Percentiles rank a stretch among this genome's conserved stretches.
phyloP scores from a whole-genome alignment of 2,888 invertebrate genomes.

The Nomada flava region DNA sequence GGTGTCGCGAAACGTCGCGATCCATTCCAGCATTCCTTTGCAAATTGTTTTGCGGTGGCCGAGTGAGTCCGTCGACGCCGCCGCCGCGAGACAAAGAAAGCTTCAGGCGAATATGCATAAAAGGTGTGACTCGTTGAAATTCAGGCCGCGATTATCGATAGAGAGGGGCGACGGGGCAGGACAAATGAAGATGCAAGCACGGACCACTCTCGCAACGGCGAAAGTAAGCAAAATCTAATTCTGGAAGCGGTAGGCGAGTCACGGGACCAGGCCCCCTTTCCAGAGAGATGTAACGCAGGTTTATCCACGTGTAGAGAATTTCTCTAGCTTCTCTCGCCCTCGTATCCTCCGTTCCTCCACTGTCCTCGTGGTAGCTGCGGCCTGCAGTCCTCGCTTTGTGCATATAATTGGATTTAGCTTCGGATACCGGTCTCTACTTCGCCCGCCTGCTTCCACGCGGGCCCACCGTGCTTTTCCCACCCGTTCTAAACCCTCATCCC shows the following conservation, averaged over 20 bases:
- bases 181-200: constrained; percentile 39
- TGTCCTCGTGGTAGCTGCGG: constrained; percentile 73
- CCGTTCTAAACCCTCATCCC: constrained; percentile 6
- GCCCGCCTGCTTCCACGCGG: constrained; percentile 39
- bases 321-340: constrained; percentile 51
- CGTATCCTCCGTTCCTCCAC: constrained; percentile 59
- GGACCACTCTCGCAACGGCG: constrained; percentile 45
- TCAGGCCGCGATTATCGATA: constrained; percentile 59
- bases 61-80: constrained; percentile 35
- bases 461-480: constrained; percentile 50
- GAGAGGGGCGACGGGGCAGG: constrained; percentile 4
- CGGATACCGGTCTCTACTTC: constrained; percentile 69
- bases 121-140: constrained; percentile 54
- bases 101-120: constrained; percentile 51
- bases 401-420: constrained; percentile 81
- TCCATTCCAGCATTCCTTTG: constrained; percentile 41
- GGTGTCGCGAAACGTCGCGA: constrained; percentile 28
- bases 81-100: constrained; percentile 30
- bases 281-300: constrained; percentile 59
- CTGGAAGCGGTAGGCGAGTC: constrained; percentile 57
- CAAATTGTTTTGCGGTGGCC: constrained; percentile 44
- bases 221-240: constrained; percentile 68
- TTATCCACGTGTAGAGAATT: constrained; percentile 60
- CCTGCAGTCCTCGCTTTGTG: constrained; percentile 78
- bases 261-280: constrained; percentile 51